phyloP scores from a whole-genome alignment of 2,888 invertebrate species.

The Hylaea fasciaria region DNA sequence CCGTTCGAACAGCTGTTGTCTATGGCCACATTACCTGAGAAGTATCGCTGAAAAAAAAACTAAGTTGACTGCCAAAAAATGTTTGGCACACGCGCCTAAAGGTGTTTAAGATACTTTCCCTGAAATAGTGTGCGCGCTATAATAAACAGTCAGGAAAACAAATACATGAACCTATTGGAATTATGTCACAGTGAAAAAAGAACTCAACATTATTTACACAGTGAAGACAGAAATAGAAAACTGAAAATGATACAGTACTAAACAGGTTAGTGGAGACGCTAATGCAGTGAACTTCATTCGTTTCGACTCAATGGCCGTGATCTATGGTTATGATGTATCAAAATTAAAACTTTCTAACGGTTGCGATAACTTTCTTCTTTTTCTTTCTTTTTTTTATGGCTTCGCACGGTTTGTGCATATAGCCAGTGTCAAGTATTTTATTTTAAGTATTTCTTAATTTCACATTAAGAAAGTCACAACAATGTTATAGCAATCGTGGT shows the following conservation, averaged over 20 bases:
- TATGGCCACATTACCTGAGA: constrained; percentile 66
- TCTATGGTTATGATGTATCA: constrained; percentile 43
- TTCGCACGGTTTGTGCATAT: too few relatives aligned
- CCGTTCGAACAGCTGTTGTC: constrained; percentile 55
- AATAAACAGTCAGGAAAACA: constrained; percentile 11
- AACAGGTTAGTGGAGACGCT: neutral
- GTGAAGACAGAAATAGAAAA: neutral
- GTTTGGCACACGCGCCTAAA: constrained; percentile 48
- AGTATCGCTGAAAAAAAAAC: constrained; percentile 52
- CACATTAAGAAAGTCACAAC: too few relatives aligned
- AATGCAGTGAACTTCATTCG: constrained; percentile 22
- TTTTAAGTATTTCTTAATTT: too few relatives aligned
- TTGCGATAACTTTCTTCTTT: constrained; percentile 26
- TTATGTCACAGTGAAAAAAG: constrained; percentile 12
- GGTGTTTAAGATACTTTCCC: constrained; percentile 56
- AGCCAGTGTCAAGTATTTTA: too few relatives aligned
- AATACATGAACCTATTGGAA: neutral
- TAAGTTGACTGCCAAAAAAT: constrained; percentile 43
- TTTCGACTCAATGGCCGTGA: constrained; percentile 28
- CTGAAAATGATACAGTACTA: constrained; percentile 9
- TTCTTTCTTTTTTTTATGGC: too few relatives aligned
- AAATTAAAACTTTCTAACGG: constrained; percentile 39
- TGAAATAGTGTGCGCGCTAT: constrained; percentile 45
- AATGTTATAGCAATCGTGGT: too few relatives aligned
- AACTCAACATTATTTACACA: neutral